Base-by-base conservation (phyloP, 2,113 vertebrate species). In the Mesembrinibis cayennensis region DNA sequence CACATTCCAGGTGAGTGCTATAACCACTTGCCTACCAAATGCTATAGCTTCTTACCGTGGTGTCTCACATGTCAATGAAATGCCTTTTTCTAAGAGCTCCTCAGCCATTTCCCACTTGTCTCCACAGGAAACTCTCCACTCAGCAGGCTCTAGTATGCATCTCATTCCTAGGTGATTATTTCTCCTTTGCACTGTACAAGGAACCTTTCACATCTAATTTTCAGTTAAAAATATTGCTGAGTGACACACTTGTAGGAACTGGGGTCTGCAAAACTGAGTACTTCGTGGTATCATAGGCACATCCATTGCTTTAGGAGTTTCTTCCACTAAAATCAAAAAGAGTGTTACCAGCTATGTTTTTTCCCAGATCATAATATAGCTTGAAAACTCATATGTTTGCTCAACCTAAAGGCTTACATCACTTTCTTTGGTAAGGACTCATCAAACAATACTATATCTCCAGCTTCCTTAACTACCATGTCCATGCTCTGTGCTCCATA, bases 231-330 rank as follows among this genome's bases (percentile, higher is more conserved):
- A 58, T 70, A 36, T 32, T 58, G 19, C 53, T 42, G 22, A 79
- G 16, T 84, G n/a, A 74, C 4, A 21, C 0, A 1, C 10, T 80
- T 0, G 0, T 36, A 32, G 85, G 82, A 85, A n/a, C 47, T 86
- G 44, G 7, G 66, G 7, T 36, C 66, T 82, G 40, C 10, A 76
- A 88, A 85, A 56, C 16, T 14, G 29, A 45, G 36, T 18, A 61
- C n/a, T 74, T 61, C 5, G 4, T 45, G 21, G 29, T 49, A 90
- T 29, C 7, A 11, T 4, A 76, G 79, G 34, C 15, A 67, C 4
- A 56, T 27, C 12, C 49, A 36, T 23, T 56, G 21, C 7, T 82
- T 52, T 32, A 30, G 30, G 18, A 88, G 9, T 9, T 53, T 76
- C 36, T 90, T 76, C 45, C 14, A 53, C 18, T 36, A 70, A 82